Conservation (phyloP, 2,888 invertebrate genomes). For the Mycogona germanica region DNA sequence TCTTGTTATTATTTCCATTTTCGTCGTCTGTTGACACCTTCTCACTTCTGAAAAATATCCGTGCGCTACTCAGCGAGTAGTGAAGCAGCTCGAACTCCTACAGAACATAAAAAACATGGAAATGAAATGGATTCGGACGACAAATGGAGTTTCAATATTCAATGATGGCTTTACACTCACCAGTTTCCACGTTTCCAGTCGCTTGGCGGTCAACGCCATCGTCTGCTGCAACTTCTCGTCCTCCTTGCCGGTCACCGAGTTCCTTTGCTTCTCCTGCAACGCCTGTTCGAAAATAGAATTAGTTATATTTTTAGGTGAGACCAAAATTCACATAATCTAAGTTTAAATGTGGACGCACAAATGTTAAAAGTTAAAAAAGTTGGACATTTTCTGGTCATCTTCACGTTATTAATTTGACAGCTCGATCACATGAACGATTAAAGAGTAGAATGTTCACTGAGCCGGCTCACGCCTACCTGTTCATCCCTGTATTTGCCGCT, state of each 20-base stretch:
- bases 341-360: too few relatives aligned
- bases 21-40: too few relatives aligned
- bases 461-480: constrained; percentile 30
- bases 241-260: constrained; percentile 31
- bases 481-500: constrained; percentile 57
- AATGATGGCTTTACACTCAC: background rate
- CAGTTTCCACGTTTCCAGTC: constrained; percentile 49
- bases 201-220: constrained; percentile 71
- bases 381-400: constrained; percentile 18
- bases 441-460: too few relatives aligned
- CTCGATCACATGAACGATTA: too few relatives aligned
- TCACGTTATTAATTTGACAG: constrained; percentile 19
- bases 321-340: too few relatives aligned
- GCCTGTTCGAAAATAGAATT: constrained; percentile 16
- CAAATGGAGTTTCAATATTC: background rate
- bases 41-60: constrained; percentile 72
- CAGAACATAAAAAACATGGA: constrained; percentile 18
- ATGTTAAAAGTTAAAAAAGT: constrained; percentile 6
- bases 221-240: constrained; percentile 88
- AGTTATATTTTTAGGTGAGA: too few relatives aligned
- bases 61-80: constrained; percentile 84
- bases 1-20: too few relatives aligned
- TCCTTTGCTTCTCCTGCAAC: constrained; percentile 15
- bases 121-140: background rate
- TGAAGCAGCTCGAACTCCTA: constrained; percentile 82